These are phyloP conservation scores for Crotalus horridus DNA, from an alignment of 2,113 vertebrate genomes.

Conservation along the genomic window DNA sequence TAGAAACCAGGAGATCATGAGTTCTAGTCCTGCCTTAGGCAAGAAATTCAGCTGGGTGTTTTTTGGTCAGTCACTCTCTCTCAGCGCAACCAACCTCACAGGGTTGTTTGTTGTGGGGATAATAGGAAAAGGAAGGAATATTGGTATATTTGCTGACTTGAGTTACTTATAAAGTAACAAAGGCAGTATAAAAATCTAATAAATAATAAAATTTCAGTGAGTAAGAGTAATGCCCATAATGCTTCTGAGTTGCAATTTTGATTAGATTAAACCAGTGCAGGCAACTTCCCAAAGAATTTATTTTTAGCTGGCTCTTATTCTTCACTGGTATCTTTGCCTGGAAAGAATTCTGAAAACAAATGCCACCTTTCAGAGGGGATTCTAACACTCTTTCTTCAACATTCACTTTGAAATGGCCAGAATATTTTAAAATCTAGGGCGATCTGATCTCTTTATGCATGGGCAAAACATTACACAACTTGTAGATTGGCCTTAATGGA, in stretches of 20 bases:
- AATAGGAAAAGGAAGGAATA: neutral
- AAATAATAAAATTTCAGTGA: neutral
- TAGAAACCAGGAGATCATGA: neutral
- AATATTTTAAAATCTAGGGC: constrained; percentile 37
- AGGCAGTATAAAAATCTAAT: neutral
- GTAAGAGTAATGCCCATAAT: constrained; percentile 19
- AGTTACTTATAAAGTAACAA: neutral
- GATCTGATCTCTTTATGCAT: constrained; percentile 37
- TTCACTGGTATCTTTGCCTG: constrained; percentile 22
- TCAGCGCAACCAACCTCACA: neutral
- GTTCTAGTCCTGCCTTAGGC: neutral
- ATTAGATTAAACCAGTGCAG: constrained; percentile 32
- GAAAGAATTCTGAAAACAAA: constrained; percentile 2
- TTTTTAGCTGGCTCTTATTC: constrained; percentile 43
- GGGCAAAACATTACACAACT: constrained; percentile 57
- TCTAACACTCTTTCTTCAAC: neutral
- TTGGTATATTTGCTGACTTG: neutral
- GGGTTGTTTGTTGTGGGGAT: neutral
- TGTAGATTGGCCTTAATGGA: constrained; percentile 64
- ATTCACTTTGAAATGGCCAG: constrained; percentile 37
- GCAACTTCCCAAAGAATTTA: constrained; percentile 33
- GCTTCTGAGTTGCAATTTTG: constrained; percentile 16
- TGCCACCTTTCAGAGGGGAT: constrained; percentile 5
- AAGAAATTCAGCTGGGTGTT: neutral
- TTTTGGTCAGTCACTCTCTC: neutral